Evolutionary conservation across 2,888 invertebrate genomes (phyloP).

Genomic region (Sphaerophoria rueppellii): DNA sequence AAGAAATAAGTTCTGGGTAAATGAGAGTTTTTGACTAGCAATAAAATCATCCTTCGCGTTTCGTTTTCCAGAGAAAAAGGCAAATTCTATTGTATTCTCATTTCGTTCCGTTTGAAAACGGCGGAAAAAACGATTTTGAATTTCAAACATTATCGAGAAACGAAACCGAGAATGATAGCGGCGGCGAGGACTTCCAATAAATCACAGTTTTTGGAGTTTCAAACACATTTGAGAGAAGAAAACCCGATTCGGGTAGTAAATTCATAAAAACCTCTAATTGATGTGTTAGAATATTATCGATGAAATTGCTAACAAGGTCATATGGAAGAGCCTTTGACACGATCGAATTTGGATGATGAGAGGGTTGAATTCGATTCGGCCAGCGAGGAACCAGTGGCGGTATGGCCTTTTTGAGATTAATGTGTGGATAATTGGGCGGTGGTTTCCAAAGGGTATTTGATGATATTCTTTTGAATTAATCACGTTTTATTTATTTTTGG

Average conservation of each 20-base stretch:
- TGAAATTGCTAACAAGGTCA: constrained; percentile 71
- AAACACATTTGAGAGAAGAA: constrained; percentile 13
- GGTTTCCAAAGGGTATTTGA: constrained; percentile 13
- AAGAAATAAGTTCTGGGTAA: constrained; percentile 66
- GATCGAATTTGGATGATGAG: neutral
- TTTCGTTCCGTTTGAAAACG: constrained; percentile 5
- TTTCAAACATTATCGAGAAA: constrained; percentile 1
- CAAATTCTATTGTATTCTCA: constrained; percentile 22
- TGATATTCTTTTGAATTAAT: constrained; percentile 1
- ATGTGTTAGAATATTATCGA: constrained; percentile 71
- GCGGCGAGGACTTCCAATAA: constrained; percentile 63
- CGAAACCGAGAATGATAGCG: neutral
- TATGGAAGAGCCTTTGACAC: neutral
- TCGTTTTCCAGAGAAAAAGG: constrained; percentile 47
- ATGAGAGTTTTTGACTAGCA: constrained; percentile 53
- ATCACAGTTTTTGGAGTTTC: constrained; percentile 41
- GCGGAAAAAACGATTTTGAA: constrained; percentile 49
- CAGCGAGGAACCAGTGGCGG: constrained; percentile 62
- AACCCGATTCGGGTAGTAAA: constrained; percentile 51
- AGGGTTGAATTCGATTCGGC: constrained; percentile 23
- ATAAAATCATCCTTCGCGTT: constrained; percentile 65
- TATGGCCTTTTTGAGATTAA: constrained; percentile 46
- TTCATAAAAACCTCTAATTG: constrained; percentile 70
- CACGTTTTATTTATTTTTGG: constrained; percentile 31
- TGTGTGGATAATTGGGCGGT: constrained; percentile 62